Conservation (phyloP, 2,113 vertebrate species). For the Catharus fuscescens region DNA sequence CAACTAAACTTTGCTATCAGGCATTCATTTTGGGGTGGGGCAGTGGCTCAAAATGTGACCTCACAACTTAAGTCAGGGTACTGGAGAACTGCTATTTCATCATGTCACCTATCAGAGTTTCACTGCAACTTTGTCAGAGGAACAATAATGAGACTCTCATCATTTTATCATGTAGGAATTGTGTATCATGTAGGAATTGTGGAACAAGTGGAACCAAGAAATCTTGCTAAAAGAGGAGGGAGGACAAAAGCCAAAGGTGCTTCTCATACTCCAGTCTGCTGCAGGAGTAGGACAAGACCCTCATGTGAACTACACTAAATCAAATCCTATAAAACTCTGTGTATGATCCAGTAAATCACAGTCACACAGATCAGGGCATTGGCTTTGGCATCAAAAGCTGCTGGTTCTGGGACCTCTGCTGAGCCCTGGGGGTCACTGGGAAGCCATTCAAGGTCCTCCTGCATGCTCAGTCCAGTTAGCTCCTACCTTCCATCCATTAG, state of each 20-base stretch:
- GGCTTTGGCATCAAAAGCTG: background rate
- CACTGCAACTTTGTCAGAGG: background rate
- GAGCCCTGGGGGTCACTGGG: background rate
- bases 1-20: background rate
- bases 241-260: background rate
- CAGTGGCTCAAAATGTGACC: background rate
- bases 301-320: background rate
- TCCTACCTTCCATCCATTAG: background rate
- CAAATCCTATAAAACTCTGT: background rate
- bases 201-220: background rate
- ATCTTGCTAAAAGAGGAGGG: background rate
- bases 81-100: background rate
- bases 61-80: background rate
- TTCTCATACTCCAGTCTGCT: background rate
- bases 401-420: background rate
- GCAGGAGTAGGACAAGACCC: background rate
- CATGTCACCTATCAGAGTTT: background rate
- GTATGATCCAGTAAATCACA: background rate
- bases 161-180: background rate
- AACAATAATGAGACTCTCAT: background rate
- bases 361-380: background rate
- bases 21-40: background rate
- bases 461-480: background rate
- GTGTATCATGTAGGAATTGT: background rate
- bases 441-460: background rate